Conservation (phyloP, 2,888 invertebrate species). For the Ochlodes sylvanus region DNA sequence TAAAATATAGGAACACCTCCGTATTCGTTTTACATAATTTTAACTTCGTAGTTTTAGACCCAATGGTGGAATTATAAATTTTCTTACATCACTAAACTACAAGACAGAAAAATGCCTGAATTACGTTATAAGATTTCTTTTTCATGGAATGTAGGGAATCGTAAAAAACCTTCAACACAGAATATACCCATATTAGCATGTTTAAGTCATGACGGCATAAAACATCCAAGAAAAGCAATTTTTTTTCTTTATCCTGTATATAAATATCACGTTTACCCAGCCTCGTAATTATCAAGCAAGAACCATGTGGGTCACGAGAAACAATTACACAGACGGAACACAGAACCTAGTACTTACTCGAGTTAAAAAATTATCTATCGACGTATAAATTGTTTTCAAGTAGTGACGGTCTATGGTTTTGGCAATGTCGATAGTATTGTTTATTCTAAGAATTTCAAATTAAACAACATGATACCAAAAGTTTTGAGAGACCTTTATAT, state of each 20-base stretch:
- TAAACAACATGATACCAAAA: too few species aligned
- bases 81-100: too few species aligned
- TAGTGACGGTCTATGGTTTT: slow-evolving; percentile 22
- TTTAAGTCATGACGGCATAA: neutral
- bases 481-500: too few species aligned
- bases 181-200: neutral
- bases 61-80: too few species aligned
- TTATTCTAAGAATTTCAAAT: too few species aligned
- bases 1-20: too few species aligned
- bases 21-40: too few species aligned
- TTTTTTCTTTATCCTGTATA: slow-evolving; percentile 2
- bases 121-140: too few species aligned
- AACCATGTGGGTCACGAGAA: slow-evolving; percentile 55
- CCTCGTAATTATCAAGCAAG: slow-evolving; percentile 37
- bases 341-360: slow-evolving; percentile 38
- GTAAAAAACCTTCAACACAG: too few species aligned
- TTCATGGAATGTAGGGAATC: too few species aligned
- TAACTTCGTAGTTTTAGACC: too few species aligned
- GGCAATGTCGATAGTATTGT: neutral
- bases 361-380: slow-evolving; percentile 29
- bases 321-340: slow-evolving; percentile 52
- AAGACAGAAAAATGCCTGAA: too few species aligned
- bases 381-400: slow-evolving; percentile 18
- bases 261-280: slow-evolving; percentile 24
- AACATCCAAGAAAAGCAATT: slow-evolving; percentile 5